Evolutionary conservation across 2,797 vertebrate genomes (phyloP), one percentile per base, ranked within the genome.

Genomic region (Adelosebastes latens): DNA sequence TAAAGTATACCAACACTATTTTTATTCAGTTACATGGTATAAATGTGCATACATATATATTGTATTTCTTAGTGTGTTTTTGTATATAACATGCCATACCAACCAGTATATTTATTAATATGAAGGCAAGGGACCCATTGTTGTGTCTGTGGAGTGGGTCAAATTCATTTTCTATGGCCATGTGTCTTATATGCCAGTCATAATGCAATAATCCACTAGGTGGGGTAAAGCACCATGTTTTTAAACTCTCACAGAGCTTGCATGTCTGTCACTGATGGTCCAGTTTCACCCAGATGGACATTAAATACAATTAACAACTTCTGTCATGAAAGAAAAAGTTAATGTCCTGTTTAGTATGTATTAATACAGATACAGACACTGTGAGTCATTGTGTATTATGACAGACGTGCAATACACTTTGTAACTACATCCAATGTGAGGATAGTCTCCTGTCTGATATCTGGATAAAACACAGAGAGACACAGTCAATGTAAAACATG

Each of bases 181-280:
- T 5, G 10, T 25, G 20, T 55, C 2, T 55, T 20, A 49, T 49
- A 49, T 77, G 20, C 79, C 8, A 18, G 68, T 79, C 52, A 61
- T 84, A 29, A 73, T 3, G 62, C 3, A 9, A 75, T 58, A 8
- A 27, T 78, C 87, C 93, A 91, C 88, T 88, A 92, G 93, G 75
- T 82, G 93, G 92, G 7, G 88, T 63, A 39, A 65, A 81, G 27
- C 64, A 31, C 73, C 81, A 63, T 29, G 16, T 16, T 72, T 66
- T 36, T 8, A 29, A 58, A 61, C 14, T 27, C 16, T 27, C 20
- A 13, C 6, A 13, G 10, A 11, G n/a, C 25, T 24, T 46, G 6
- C 8, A 10, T 46, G 11, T 62, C 12, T 24, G 49, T 39, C 20
- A 36, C 20, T 16, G 11, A 34, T 49, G 8, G 5, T 74, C 24